Evolutionary conservation across 2,113 vertebrate genomes (phyloP), one percentile per base, ranked within the genome.

Genomic region (Saccopteryx leptura): DNA sequence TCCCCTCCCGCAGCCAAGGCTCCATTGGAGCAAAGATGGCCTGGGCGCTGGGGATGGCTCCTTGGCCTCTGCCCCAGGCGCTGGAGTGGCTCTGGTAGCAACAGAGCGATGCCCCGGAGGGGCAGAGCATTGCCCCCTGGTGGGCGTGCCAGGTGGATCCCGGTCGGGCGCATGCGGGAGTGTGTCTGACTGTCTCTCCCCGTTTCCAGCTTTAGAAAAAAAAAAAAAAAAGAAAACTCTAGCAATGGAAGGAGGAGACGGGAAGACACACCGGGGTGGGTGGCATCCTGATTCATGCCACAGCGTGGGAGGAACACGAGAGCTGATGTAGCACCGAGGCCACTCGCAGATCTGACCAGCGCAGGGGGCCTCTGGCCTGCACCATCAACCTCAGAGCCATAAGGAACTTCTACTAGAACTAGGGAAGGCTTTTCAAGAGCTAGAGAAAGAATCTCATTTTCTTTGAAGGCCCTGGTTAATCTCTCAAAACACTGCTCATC

Each of bases 191-290:
- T n/a, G n/a, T n/a, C n/a, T n/a, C n/a, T n/a, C n/a, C n/a, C n/a
- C n/a, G n/a, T n/a, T n/a, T n/a, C n/a, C n/a, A n/a, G n/a, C n/a
- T n/a, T n/a, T n/a, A n/a, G n/a, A n/a, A n/a, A n/a, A n/a, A n/a
- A n/a, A n/a, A n/a, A n/a, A n/a, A n/a, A n/a, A n/a, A 11, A 13
- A 24, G 48, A 17, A 65, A 80, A 50, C 26, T 2, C 11, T 31
- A 1, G 18, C 0, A 26, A 17, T 17, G 75, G 26, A 46, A 71
- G 46, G 31, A 17, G 24, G 48, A 81, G 50, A 46, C 4, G 0
- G 61, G 9, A 6, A 60, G 65, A 17, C 0, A 3, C 0, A 1
- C 2, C 0, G 4, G 58, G 52, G 13, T 6, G 18, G 39, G 61
- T 0, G 24, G 46, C 19, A 31, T 2, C 48, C 31, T 54, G 65